Conservation (phyloP, 2,113 vertebrate genomes). For the Poeciliopsis occidentalis region DNA sequence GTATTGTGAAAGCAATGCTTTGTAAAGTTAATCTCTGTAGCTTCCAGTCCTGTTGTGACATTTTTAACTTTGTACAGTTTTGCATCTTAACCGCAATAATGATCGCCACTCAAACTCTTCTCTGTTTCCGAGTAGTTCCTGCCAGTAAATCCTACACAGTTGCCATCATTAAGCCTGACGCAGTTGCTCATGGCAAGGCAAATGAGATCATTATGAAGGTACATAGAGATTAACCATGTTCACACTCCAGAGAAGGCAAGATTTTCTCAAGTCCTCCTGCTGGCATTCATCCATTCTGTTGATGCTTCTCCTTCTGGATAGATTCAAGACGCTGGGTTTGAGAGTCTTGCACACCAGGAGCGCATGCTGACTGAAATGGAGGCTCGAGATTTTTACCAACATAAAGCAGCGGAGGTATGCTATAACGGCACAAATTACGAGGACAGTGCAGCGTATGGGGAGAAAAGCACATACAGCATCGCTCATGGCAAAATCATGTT, state of each 20-base stretch:
- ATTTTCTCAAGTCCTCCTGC: constrained; percentile 41
- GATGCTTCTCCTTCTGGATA: constrained; percentile 52
- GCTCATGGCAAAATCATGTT: not conserved
- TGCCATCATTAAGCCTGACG: constrained; percentile 89
- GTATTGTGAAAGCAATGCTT: constrained; percentile 56
- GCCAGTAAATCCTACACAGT: constrained; percentile 81
- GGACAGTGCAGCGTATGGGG: not conserved
- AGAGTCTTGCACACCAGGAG: constrained; percentile 84
- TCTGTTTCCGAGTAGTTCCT: constrained; percentile 71
- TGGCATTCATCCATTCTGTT: constrained; percentile 33
- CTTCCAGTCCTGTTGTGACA: not conserved
- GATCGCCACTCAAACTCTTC: constrained; percentile 20
- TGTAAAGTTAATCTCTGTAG: not conserved
- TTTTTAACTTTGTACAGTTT: constrained; percentile 14
- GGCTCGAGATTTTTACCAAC: constrained; percentile 82
- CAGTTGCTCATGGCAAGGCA: constrained; percentile 84
- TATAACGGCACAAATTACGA: not conserved
- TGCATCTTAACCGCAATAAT: constrained; percentile 8
- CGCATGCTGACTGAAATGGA: constrained; percentile 80
- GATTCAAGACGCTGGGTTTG: constrained; percentile 88
- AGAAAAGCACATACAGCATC: not conserved
- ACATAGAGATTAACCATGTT: constrained; percentile 35
- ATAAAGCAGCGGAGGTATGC: constrained; percentile 81
- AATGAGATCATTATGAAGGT: constrained; percentile 91
- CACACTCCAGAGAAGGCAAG: constrained; percentile 27